These are phyloP conservation scores for Platygyra sinensis DNA, from an alignment of 64 coral and sea anemone species.

Conservation along the genomic window DNA sequence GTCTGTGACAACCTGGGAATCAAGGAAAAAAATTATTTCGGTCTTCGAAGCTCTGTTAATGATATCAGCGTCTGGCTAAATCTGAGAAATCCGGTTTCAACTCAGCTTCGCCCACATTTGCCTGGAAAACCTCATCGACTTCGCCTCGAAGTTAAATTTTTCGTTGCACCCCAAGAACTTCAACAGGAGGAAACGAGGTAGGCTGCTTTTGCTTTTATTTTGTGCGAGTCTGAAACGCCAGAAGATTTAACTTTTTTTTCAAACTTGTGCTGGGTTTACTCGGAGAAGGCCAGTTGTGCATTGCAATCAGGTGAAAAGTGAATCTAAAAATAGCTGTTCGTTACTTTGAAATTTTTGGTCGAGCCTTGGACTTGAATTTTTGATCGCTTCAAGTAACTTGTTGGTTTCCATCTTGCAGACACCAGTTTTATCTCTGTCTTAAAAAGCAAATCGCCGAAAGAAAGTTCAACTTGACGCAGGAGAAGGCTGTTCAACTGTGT, in stretches of 20 bases:
- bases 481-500: slow-evolving; percentile 73
- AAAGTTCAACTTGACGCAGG: slow-evolving; percentile 83
- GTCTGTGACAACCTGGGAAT: slow-evolving; percentile 89
- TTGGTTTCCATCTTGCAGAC: slow-evolving; percentile 46
- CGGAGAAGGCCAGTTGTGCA: neutral
- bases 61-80: slow-evolving; percentile 94
- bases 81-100: slow-evolving; percentile 90
- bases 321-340: too few species aligned
- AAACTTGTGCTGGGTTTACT: neutral
- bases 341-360: neutral
- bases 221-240: too few species aligned
- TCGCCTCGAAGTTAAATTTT: slow-evolving; percentile 98
- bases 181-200: slow-evolving; percentile 98
- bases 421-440: slow-evolving; percentile 89
- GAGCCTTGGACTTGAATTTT: neutral
- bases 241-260: neutral
- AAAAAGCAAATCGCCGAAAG: slow-evolving; percentile 79
- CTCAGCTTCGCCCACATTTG: slow-evolving; percentile 92
- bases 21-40: slow-evolving; percentile 97
- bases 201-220: neutral
- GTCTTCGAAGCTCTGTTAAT: slow-evolving; percentile 75
- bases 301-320: neutral
- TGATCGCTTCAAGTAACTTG: neutral
- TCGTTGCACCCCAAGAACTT: slow-evolving; percentile 94
- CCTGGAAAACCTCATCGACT: slow-evolving; percentile 97